Conservation (phyloP, 2,797 vertebrate genomes). For the Sebastes jordani region DNA sequence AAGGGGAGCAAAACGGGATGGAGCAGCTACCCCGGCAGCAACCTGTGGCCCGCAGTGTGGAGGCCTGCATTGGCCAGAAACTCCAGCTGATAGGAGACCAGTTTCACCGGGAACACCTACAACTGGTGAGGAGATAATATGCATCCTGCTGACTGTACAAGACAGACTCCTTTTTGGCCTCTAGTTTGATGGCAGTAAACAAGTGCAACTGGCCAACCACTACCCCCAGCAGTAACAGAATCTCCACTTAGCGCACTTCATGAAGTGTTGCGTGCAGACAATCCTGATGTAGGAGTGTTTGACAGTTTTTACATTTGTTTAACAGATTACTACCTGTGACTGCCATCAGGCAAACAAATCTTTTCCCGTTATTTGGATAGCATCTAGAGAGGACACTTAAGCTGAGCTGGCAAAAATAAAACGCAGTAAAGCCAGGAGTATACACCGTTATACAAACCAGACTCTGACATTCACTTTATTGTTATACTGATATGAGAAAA, state of each 20-base stretch:
- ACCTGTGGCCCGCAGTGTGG: conserved; percentile 69
- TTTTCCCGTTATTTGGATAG: background rate
- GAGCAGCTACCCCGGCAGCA: conserved; percentile 64
- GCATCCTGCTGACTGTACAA: conserved; percentile 7
- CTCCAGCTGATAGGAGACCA: conserved; percentile 87
- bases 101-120: conserved; percentile 84
- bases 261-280: background rate
- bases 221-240: background rate
- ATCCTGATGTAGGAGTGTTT: background rate
- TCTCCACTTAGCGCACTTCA: background rate
- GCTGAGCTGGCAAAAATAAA: background rate
- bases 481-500: background rate
- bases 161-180: conserved; percentile 2
- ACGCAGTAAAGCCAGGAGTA: background rate
- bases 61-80: conserved; percentile 83
- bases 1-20: conserved; percentile 62
- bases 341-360: background rate
- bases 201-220: background rate
- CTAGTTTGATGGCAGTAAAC: conserved; percentile 20
- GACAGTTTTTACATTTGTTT: background rate
- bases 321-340: conserved; percentile 1
- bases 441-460: background rate
- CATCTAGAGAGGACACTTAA: background rate
- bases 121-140: conserved; percentile 76
- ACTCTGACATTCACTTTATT: background rate